phyloP scores from a whole-genome alignment of 2,888 invertebrate species.

The Aporophyla nigra region DNA sequence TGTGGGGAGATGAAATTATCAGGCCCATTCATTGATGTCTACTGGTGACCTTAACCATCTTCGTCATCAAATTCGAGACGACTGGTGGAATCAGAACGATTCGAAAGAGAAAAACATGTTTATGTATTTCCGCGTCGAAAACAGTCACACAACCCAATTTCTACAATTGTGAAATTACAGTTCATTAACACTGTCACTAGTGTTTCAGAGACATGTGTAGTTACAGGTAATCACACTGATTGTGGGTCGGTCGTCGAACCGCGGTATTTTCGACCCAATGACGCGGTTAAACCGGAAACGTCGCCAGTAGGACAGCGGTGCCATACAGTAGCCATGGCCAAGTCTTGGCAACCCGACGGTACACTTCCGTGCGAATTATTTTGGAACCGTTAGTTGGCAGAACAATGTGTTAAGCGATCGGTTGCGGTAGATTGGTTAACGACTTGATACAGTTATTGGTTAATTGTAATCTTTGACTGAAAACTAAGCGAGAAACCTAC shows the following conservation, averaged over 20 bases:
- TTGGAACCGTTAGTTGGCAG: slow-evolving; percentile 23
- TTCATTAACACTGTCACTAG: slow-evolving; percentile 38
- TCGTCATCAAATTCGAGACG: neutral
- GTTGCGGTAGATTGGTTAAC: slow-evolving; percentile 42
- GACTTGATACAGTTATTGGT: slow-evolving; percentile 34
- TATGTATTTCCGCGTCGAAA: neutral
- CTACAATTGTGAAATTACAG: slow-evolving; percentile 24
- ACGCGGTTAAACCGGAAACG: slow-evolving; percentile 48
- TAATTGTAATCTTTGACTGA: slow-evolving; percentile 3
- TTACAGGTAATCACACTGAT: slow-evolving; percentile 42
- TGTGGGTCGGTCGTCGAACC: slow-evolving; percentile 62
- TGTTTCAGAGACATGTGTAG: slow-evolving; percentile 30
- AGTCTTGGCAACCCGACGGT: slow-evolving; percentile 45
- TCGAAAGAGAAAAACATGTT: slow-evolving; percentile 10
- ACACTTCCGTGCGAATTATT: slow-evolving; percentile 33
- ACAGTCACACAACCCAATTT: slow-evolving; percentile 15
- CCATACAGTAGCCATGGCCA: slow-evolving; percentile 18
- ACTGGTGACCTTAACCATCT: neutral
- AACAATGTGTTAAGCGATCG: slow-evolving; percentile 39
- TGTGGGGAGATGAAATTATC: slow-evolving; percentile 8
- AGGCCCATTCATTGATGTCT: neutral
- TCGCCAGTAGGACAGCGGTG: slow-evolving; percentile 44
- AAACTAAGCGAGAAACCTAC: neutral
- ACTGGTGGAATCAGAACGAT: neutral
- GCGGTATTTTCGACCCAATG: slow-evolving; percentile 58